Conservation (phyloP, 1,140 invertebrate genomes). For the Cataglyphis hispanica region DNA sequence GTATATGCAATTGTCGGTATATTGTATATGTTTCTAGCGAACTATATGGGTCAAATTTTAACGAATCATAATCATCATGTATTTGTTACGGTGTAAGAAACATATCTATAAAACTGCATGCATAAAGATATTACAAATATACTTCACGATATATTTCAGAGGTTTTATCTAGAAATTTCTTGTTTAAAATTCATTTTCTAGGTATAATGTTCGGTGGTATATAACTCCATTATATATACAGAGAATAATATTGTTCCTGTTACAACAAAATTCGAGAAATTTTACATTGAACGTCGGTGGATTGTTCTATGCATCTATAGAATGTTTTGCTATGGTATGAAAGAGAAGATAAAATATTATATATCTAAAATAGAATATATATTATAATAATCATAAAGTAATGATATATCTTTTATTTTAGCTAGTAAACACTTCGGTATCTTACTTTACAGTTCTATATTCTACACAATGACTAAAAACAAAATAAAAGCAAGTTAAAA, state of each 20-base stretch:
- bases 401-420: not conserved
- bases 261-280: no score
- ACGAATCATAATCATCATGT: conserved; percentile 29
- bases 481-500: no score
- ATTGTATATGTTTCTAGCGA: not conserved
- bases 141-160: no score
- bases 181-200: not conserved
- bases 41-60: not conserved
- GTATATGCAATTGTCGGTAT: rapidly evolving
- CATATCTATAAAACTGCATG: no score
- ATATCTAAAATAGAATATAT: not conserved
- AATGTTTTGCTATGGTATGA: no score
- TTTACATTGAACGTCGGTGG: no score
- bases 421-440: conserved; percentile 14
- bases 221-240: conserved; percentile 4
- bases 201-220: conserved; percentile 24
- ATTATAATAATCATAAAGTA: not conserved
- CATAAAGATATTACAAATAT: no score
- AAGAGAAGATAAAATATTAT: no score
- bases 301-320: no score
- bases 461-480: no score
- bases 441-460: conserved; percentile 38
- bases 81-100: conserved; percentile 34
- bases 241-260: conserved; percentile 16
- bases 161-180: not conserved